Evolutionary conservation across 1,140 invertebrate species (phyloP).

Genomic region (Rhagoletis pomonella): DNA sequence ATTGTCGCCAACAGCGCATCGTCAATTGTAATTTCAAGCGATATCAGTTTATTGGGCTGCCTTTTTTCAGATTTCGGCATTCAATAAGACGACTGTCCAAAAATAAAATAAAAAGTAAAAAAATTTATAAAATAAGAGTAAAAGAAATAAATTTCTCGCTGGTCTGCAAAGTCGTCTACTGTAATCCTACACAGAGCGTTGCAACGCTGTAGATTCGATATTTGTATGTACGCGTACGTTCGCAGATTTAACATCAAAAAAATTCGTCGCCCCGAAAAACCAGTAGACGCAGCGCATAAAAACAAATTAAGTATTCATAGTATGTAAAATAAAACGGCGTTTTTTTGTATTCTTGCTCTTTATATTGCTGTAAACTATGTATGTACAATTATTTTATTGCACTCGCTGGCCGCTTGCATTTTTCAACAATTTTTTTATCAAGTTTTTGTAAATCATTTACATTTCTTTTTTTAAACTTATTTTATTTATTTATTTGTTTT

Average conservation of each 20-base stretch:
- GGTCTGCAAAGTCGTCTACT: neutral
- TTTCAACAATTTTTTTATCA: neutral
- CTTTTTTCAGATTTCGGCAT: neutral
- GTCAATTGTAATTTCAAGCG: neutral
- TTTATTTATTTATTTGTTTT: neutral
- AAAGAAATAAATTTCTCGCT: neutral
- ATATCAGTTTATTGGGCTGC: constrained; percentile 8
- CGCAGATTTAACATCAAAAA: neutral
- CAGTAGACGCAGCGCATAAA: too few relatives aligned
- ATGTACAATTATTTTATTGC: neutral
- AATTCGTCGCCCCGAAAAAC: neutral
- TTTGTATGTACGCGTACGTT: neutral
- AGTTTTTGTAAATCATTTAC: neutral
- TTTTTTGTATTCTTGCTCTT: too few relatives aligned
- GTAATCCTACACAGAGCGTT: neutral
- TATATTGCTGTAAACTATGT: neutral
- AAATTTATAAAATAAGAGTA: neutral
- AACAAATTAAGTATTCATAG: too few relatives aligned
- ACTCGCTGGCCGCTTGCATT: neutral
- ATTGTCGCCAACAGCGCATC: neutral
- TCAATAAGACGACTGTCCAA: neutral
- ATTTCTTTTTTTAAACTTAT: neutral
- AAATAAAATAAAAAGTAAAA: neutral
- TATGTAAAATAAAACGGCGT: too few relatives aligned
- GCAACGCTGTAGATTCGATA: neutral